Percentiles rank a stretch among this genome's conserved stretches.
Evolutionary conservation across 2,888 invertebrate species (phyloP).

Genomic region (Norana najaformis): DNA sequence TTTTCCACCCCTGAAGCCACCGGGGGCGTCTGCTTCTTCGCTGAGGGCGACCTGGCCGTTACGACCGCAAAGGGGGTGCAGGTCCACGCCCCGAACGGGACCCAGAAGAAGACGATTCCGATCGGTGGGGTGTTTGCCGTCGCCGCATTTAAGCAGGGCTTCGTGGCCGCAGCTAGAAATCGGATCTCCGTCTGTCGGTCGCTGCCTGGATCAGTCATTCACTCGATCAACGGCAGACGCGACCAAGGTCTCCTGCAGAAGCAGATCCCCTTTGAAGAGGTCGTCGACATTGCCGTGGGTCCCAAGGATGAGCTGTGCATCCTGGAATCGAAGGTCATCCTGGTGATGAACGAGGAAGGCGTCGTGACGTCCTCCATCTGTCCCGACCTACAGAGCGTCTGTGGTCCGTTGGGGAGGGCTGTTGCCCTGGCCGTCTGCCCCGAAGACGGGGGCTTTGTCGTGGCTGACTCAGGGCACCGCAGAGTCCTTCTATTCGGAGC

Average conservation of each 20-base stretch:
- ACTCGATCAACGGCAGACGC: slow-evolving; percentile 17
- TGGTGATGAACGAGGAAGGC: slow-evolving; percentile 16
- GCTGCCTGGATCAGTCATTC: neutral
- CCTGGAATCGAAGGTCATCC: slow-evolving; percentile 1
- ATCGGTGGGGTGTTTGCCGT: neutral
- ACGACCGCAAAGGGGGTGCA: neutral
- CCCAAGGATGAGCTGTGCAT: neutral
- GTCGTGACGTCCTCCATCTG: neutral
- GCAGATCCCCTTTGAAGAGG: slow-evolving; percentile 9
- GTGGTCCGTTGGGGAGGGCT: neutral
- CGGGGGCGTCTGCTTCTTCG: neutral
- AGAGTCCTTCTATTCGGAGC: slow-evolving; percentile 18
- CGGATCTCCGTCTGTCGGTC: slow-evolving; percentile 21
- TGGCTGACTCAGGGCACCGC: neutral
- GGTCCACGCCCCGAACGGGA: neutral
- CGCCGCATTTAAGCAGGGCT: neutral
- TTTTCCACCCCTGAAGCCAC: neutral
- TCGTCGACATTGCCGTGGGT: slow-evolving; percentile 1
- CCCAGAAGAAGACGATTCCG: neutral
- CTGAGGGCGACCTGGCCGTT: neutral
- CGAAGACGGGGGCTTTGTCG: neutral
- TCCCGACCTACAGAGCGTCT: neutral
- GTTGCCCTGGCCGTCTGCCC: neutral
- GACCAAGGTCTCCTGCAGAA: neutral
- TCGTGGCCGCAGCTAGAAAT: neutral